phyloP scores from a whole-genome alignment of 2,797 vertebrate species.

The Momotus momota region DNA sequence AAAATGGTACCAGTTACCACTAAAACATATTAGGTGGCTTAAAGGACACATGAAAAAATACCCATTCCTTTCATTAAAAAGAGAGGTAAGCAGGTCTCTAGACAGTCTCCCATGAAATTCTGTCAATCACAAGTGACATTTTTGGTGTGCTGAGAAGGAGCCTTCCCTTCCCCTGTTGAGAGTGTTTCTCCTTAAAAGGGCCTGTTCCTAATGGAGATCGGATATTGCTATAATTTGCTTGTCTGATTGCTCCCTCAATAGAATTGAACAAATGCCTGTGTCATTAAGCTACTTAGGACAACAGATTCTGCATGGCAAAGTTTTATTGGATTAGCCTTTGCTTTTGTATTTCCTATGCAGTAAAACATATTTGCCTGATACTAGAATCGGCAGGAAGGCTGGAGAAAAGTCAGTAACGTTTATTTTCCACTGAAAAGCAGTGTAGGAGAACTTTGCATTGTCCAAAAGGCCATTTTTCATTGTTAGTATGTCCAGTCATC shows the following conservation, averaged over 20 bases:
- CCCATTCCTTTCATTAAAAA: not conserved
- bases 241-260: not conserved
- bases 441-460: not conserved
- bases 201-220: not conserved
- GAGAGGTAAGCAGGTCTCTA: not conserved
- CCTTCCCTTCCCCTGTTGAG: not conserved
- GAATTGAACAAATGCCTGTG: not conserved
- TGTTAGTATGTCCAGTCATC: not conserved
- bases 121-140: rapidly evolving
- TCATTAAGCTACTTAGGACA: constrained; percentile 34
- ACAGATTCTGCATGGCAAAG: not conserved
- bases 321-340: constrained; percentile 20
- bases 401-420: not conserved
- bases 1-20: not conserved
- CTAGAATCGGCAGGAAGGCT: not conserved
- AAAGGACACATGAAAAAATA: not conserved
- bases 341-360: not conserved
- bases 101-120: not conserved
- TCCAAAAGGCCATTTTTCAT: constrained; percentile 15
- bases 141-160: not conserved
- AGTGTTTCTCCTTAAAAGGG: not conserved
- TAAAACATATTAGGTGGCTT: not conserved
- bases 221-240: not conserved
- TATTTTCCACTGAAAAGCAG: not conserved
- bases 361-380: not conserved